A percentile compares a stretch with the other conserved stretches of the same genome.
Conservation (phyloP, 2,797 vertebrate species). For the Chrosomus eos region DNA sequence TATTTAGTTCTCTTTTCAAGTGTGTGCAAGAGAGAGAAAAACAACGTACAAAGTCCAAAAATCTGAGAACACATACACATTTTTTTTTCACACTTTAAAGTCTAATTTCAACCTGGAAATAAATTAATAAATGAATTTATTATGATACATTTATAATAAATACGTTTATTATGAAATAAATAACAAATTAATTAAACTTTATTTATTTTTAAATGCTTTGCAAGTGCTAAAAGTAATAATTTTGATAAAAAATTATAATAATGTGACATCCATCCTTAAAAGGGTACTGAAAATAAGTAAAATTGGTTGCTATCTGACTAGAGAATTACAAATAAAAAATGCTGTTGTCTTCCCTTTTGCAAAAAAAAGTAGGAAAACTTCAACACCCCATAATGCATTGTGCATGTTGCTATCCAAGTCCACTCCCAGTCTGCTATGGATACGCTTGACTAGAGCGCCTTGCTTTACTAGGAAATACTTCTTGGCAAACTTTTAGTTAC, state of each 20-base stretch:
- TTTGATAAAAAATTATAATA: too few relatives aligned
- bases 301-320: too few relatives aligned
- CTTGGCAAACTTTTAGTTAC: too few relatives aligned
- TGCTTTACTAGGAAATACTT: too few relatives aligned
- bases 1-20: not conserved
- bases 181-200: not conserved
- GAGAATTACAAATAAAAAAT: not conserved
- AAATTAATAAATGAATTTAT: not conserved
- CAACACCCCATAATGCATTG: too few relatives aligned
- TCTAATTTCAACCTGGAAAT: not conserved
- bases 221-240: not conserved
- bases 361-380: not conserved
- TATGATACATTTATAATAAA: too few relatives aligned
- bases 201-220: not conserved
- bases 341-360: not conserved
- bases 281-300: not conserved
- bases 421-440: too few relatives aligned
- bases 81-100: not conserved
- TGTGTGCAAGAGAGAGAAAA: conserved; percentile 1
- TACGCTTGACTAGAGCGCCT: too few relatives aligned
- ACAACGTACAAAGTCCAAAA: not conserved
- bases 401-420: too few relatives aligned
- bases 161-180: not conserved
- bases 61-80: not conserved
- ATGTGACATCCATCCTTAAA: not conserved